Conservation (phyloP, 2,113 vertebrate genomes). For the Axis porcinus region DNA sequence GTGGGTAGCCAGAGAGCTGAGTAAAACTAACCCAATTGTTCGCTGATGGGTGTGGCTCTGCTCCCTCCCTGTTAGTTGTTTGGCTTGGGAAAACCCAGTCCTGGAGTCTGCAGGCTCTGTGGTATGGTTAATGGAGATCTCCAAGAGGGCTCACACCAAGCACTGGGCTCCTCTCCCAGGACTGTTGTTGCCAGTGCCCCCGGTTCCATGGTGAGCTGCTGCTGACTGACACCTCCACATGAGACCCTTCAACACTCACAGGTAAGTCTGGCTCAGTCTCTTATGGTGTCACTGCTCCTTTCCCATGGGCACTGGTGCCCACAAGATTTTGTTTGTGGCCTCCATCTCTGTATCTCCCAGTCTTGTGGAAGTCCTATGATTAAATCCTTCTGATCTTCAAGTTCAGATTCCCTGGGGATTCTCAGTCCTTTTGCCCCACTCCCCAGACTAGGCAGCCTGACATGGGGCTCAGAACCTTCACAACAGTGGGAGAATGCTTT, state of each 20-base stretch:
- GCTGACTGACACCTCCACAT: not conserved
- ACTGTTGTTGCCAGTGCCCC: not conserved
- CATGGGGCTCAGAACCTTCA: not conserved
- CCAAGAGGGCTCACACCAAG: not conserved
- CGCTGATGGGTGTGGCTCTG: not conserved
- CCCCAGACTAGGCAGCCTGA: not conserved
- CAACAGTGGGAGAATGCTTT: not conserved
- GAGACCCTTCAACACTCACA: not conserved
- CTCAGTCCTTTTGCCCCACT: not conserved
- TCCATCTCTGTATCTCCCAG: not conserved
- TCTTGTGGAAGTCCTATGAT: not conserved
- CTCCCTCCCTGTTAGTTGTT: not conserved
- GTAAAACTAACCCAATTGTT: not conserved
- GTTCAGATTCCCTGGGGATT: not conserved
- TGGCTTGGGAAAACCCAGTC: not conserved
- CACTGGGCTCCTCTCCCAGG: not conserved
- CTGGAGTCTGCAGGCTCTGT: not conserved
- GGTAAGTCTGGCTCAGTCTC: not conserved
- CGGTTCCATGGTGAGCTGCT: not conserved
- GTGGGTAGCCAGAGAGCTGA: not conserved
- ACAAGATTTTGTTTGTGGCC: not conserved
- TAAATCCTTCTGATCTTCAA: not conserved
- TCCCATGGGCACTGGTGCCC: not conserved
- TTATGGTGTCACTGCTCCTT: not conserved
- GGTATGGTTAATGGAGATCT: not conserved